A percentile compares a stretch with the other conserved stretches of the same genome.
phyloP scores from a whole-genome alignment of 2,797 vertebrate species.

The Smutsia temminckii region DNA sequence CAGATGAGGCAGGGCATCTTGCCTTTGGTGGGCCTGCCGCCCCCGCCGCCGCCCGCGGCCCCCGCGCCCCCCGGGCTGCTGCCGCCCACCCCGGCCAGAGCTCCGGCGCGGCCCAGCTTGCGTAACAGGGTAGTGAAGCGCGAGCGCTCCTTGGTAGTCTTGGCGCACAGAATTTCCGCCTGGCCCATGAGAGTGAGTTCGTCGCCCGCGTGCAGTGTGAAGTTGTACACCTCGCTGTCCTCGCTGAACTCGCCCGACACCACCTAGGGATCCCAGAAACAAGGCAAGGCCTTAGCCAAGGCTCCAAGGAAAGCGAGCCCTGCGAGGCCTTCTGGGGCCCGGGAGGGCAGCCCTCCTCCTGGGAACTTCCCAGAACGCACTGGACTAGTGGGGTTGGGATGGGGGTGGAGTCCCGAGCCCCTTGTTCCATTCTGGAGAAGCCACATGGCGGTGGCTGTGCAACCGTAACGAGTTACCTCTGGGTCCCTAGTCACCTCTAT shows the following conservation, averaged over 20 bases:
- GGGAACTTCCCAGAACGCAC: neutral
- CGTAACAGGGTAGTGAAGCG: constrained; percentile 93
- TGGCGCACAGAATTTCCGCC: constrained; percentile 97
- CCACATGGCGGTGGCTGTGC: neutral
- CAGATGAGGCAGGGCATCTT: constrained; percentile 98
- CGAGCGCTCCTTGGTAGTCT: constrained; percentile 92
- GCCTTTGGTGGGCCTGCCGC: constrained; percentile 84
- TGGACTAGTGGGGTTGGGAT: neutral
- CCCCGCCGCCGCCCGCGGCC: neutral
- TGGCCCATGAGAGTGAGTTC: constrained; percentile 99
- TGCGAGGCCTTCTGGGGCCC: neutral
- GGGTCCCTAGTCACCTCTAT: neutral
- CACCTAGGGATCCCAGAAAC: constrained; percentile 86
- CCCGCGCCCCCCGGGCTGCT: neutral
- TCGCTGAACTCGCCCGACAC: constrained; percentile 98
- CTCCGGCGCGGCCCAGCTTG: constrained; percentile 92
- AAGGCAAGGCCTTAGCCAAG: neutral
- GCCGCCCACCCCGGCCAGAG: constrained; percentile 70
- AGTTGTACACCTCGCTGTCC: constrained; percentile 98
- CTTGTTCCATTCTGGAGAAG: neutral
- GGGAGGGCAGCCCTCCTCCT: neutral
- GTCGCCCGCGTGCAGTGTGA: constrained; percentile 96
- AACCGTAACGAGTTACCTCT: neutral
- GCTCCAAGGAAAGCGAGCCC: neutral
- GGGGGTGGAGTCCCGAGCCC: neutral